Evolutionary conservation across 30 jellyfish, hydroid and myxozoan species (phyloP), one percentile per base, ranked within the genome.

Genomic region (Chrysaora quinquecirrha): DNA sequence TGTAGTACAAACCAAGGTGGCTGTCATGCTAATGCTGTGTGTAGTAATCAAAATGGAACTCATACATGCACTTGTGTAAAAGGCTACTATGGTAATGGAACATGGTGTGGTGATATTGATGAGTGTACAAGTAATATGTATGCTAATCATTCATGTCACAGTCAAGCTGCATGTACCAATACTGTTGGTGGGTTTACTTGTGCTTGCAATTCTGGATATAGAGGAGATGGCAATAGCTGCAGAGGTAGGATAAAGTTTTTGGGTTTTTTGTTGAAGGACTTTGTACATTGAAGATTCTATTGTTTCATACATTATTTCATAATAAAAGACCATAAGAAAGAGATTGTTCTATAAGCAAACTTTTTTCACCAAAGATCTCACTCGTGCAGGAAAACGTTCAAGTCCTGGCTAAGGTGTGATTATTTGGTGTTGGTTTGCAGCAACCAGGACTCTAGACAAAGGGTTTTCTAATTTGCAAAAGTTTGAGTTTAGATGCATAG

Each of bases 1-100:
- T 90, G 98, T 54, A 32, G 28, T 30, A 34, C 0, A 52, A 35
- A 23, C 48, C 20, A 43, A 38, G 84, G 78, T 22, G 84, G 83
- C 47, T 90, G 98, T 49, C 94, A 90, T 52, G 65, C 12, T 11
- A 73, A 84, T 28, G 93, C 98, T 20, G 52, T 34, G 22, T 90
- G 98, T 56, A 16, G 11, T 20, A 90, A 90, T 58, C 0, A 50
- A 48, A 48, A 60, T 70, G 98, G 98, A 1, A 75, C 96, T 21
- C 75, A 24, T 49, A 28, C 32, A 0, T 90, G 97, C 75, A 32
- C 58, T 50, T 90, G 97, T 62, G 21, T 22, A 9, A 19, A 29
- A 21, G 97, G 96, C 12, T 77, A 46, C 47, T 16, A 33, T 3
- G 96, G 96, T 16, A 84, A 75, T 71, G 96, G 93, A 28, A 83